Evolutionary conservation across 2,797 vertebrate species (phyloP).

Genomic region (Brachyalestes nurse): DNA sequence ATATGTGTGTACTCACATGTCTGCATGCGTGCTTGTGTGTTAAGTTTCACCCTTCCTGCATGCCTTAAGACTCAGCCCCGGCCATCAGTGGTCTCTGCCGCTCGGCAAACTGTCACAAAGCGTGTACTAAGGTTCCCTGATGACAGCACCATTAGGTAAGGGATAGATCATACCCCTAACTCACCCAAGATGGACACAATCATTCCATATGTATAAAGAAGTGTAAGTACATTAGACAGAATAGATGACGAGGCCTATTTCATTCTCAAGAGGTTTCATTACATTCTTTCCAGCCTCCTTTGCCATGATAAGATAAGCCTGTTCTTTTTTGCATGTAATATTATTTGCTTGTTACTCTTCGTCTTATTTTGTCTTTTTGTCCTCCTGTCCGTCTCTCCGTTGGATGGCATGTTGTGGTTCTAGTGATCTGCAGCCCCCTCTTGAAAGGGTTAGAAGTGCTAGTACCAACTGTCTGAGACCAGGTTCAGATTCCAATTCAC

Average conservation of each 20-base stretch:
- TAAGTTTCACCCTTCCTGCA: conserved; percentile 83
- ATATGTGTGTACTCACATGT: conserved; percentile 47
- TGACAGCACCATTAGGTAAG: conserved; percentile 81
- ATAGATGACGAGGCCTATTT: conserved; percentile 2
- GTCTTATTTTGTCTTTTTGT: conserved; percentile 59
- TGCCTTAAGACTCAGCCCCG: conserved; percentile 78
- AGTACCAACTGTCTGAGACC: conserved; percentile 99
- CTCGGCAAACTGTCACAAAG: conserved; percentile 67
- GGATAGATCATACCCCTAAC: conserved; percentile 19
- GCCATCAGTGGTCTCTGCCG: conserved; percentile 63
- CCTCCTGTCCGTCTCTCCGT: conserved; percentile 84
- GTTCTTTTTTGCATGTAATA: conserved; percentile 75
- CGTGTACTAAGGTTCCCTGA: conserved; percentile 73
- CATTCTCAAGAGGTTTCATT: conserved; percentile 26
- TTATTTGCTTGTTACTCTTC: conserved; percentile 70
- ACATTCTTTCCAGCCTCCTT: conserved; percentile 42
- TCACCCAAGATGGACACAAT: background rate
- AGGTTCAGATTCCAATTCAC: conserved; percentile 96
- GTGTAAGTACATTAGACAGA: background rate
- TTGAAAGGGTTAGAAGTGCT: conserved; percentile 99
- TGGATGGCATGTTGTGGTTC: conserved; percentile 95
- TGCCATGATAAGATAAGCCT: conserved; percentile 85
- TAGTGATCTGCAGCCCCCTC: conserved; percentile 98
- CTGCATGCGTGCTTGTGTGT: conserved; percentile 29
- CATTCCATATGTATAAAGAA: background rate